phyloP scores from a whole-genome alignment of 2,797 vertebrate species.

The Trachurus trachurus region DNA sequence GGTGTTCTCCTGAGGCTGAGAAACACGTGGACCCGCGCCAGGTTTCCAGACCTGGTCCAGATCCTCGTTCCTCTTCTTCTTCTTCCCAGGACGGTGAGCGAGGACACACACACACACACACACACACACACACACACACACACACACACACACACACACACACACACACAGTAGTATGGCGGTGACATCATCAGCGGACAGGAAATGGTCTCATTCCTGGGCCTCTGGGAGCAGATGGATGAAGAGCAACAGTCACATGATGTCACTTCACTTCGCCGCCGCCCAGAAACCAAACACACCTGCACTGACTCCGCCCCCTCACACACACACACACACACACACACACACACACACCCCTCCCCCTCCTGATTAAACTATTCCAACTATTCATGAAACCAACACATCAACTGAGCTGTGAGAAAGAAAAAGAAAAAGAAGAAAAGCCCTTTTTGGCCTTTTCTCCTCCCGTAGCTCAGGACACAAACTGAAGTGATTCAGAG shows the following conservation, averaged over 20 bases:
- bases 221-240: constrained; percentile 59
- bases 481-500: no score
- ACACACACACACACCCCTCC: constrained; percentile 1
- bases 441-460: constrained; percentile 1
- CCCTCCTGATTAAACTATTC: constrained; percentile 60
- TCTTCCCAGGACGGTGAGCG: constrained; percentile 64
- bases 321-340: no score
- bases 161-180: constrained; percentile 42
- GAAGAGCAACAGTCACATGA: constrained; percentile 57
- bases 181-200: constrained; percentile 77
- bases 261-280: constrained; percentile 40
- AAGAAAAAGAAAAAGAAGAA: no score
- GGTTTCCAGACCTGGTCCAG: constrained; percentile 57
- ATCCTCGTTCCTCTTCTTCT: constrained; percentile 24
- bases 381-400: constrained; percentile 56
- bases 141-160: not conserved
- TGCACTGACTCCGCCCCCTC: constrained; percentile 37
- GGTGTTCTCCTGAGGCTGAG: constrained; percentile 34
- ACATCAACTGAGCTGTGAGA: constrained; percentile 16
- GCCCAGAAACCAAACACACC: constrained; percentile 70
- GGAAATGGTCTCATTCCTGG: constrained; percentile 72
- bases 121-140: constrained; percentile 6
- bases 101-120: no score
- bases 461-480: constrained; percentile 14
- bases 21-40: constrained; percentile 59